These are phyloP conservation scores for Muntiacus muntjak DNA, from an alignment of 2,113 vertebrate genomes.

Conservation along the genomic window DNA sequence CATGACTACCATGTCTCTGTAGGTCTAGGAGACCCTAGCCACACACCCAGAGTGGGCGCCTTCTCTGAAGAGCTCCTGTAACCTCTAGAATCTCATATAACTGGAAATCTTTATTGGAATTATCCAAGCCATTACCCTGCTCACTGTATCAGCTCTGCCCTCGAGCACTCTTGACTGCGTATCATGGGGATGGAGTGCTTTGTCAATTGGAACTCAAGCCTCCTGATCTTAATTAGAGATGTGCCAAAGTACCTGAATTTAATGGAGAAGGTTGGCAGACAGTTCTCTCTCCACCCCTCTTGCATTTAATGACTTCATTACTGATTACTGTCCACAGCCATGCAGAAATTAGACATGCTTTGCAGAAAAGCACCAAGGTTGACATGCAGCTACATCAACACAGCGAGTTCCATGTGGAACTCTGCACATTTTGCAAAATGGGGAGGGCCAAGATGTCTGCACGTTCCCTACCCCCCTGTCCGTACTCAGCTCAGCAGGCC, in stretches of 20 bases:
- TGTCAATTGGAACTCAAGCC: conserved; percentile 69
- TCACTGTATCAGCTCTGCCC: conserved; percentile 56
- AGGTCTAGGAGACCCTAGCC: neutral
- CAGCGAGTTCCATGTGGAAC: neutral
- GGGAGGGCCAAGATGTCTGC: neutral
- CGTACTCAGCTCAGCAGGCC: neutral
- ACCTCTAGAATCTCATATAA: conserved; percentile 61
- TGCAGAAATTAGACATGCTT: neutral
- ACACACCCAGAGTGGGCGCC: neutral
- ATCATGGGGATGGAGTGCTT: conserved; percentile 56
- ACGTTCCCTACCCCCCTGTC: fast-evolving
- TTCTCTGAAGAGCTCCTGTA: conserved; percentile 55
- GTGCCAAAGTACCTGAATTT: conserved; percentile 66
- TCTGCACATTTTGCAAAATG: neutral
- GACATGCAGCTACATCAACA: neutral
- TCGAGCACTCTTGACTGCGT: conserved; percentile 60
- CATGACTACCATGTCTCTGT: neutral
- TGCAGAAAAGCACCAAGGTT: neutral
- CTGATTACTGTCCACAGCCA: conserved; percentile 43
- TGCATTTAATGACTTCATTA: conserved; percentile 37
- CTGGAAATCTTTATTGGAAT: conserved; percentile 70
- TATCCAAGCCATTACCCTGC: conserved; percentile 40
- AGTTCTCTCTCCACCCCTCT: neutral
- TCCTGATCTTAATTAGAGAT: conserved; percentile 68
- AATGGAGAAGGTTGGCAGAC: conserved; percentile 53